A percentile compares a stretch with the other conserved stretches of the same genome.
These are phyloP conservation scores for Sceliomorpha sp. DNA, from an alignment of 2,888 invertebrate genomes.

Conservation along the genomic window DNA sequence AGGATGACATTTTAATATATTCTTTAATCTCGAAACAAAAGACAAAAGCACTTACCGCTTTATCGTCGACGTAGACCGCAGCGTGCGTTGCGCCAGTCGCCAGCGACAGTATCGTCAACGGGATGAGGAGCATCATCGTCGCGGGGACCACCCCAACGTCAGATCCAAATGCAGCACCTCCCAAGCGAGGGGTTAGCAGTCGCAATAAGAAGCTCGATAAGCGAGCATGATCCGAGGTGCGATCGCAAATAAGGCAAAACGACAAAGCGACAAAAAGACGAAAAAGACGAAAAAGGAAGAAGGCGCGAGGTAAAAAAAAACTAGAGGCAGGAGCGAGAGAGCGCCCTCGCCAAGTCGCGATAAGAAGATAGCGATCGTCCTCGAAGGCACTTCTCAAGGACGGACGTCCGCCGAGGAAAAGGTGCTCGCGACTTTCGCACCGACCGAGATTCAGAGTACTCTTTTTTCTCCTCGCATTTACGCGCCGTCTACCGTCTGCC, in stretches of 20 bases:
- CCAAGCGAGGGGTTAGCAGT: too few relatives aligned
- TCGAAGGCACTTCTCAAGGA: conserved; percentile 27
- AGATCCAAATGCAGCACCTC: conserved; percentile 34
- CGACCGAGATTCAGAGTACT: conserved; percentile 20
- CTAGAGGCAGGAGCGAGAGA: too few relatives aligned
- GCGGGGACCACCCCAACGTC: conserved; percentile 16
- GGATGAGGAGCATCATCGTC: conserved; percentile 47
- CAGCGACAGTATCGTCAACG: conserved; percentile 43
- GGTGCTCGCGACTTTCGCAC: conserved; percentile 6
- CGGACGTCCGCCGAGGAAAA: conserved; percentile 1
- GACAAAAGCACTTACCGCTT: conserved; percentile 45
- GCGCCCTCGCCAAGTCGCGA: background rate
- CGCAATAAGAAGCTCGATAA: too few relatives aligned
- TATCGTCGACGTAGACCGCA: conserved; percentile 49
- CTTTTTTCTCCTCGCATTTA: conserved; percentile 7
- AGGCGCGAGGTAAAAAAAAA: too few relatives aligned
- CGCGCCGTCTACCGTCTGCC: conserved; percentile 30
- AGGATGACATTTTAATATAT: too few relatives aligned
- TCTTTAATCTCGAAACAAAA: too few relatives aligned
- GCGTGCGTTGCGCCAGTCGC: conserved; percentile 45
- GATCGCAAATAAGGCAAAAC: too few relatives aligned
- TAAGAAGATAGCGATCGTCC: conserved; percentile 10
- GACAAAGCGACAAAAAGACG: conserved; percentile 11
- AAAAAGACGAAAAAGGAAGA: background rate
- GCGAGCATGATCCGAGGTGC: too few relatives aligned